Conservation (phyloP, 2,797 vertebrate species). For the Podarcis siculus region DNA sequence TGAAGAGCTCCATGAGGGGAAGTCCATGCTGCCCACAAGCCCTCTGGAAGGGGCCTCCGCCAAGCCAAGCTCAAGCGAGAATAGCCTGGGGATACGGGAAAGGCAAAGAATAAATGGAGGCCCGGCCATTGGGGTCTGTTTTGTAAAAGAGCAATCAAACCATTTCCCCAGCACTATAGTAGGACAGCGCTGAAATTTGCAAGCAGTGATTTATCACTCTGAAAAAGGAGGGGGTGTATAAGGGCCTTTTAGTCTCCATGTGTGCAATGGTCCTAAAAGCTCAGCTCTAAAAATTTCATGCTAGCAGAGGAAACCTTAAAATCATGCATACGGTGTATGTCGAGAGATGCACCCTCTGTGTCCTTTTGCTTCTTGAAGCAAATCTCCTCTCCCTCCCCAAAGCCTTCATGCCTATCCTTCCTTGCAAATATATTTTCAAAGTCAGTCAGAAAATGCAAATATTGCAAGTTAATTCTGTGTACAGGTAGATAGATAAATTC, state of each 20-base stretch:
- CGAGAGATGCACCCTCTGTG: background rate
- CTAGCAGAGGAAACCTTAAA: background rate
- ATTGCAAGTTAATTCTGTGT: background rate
- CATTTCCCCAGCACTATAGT: background rate
- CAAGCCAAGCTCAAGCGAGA: background rate
- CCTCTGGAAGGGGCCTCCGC: background rate
- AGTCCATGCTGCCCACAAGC: background rate
- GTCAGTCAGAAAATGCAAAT: slow-evolving; percentile 6
- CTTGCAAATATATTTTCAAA: background rate
- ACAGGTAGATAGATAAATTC: slow-evolving; percentile 8
- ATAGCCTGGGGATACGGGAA: background rate
- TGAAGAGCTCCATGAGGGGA: background rate
- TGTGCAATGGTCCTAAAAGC: background rate
- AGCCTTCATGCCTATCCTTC: background rate
- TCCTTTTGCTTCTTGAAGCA: slow-evolving; percentile 2
- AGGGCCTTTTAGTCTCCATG: background rate
- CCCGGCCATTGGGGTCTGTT: background rate
- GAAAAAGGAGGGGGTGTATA: background rate
- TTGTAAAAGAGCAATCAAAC: background rate
- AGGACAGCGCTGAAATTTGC: background rate
- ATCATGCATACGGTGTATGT: background rate
- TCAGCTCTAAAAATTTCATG: background rate
- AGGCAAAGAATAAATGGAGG: background rate
- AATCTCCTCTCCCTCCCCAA: background rate
- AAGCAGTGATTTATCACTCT: background rate